phyloP scores from a whole-genome alignment of 2,113 vertebrate genomes.

The Sitta europaea region DNA sequence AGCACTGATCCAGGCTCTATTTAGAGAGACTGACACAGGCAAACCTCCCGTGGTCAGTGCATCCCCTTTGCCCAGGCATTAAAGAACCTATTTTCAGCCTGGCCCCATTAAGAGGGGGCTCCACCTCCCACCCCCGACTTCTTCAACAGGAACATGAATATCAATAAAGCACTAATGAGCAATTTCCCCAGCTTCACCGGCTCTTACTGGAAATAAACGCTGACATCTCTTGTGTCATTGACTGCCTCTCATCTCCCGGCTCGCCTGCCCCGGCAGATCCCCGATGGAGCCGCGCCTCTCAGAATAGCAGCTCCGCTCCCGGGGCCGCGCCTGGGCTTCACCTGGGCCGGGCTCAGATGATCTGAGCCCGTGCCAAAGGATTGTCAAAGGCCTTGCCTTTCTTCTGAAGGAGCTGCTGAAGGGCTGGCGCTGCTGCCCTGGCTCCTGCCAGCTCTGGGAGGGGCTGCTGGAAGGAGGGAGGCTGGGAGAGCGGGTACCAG shows the following conservation, averaged over 20 bases:
- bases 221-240: conserved; percentile 57
- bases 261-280: conserved; percentile 26
- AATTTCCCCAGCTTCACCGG: conserved; percentile 63
- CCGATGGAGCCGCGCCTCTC: background rate
- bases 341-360: background rate
- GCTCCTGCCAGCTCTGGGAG: background rate
- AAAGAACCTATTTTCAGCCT: conserved; percentile 59
- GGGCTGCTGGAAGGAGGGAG: background rate
- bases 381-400: background rate
- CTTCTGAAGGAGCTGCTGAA: background rate
- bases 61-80: conserved; percentile 54
- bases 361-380: background rate
- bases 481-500: background rate
- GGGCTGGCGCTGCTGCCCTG: background rate
- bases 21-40: background rate
- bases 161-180: conserved; percentile 72
- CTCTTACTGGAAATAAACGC: conserved; percentile 75
- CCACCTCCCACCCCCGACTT: conserved; percentile 27
- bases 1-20: background rate
- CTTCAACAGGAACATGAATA: conserved; percentile 65
- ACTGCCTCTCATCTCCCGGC: conserved; percentile 28
- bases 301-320: background rate
- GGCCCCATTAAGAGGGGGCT: conserved; percentile 46
- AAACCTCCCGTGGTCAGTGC: conserved; percentile 13
- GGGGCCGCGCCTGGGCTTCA: background rate